Base-by-base conservation (phyloP, 2,797 vertebrate species). In the Aldrovandia affinis region DNA sequence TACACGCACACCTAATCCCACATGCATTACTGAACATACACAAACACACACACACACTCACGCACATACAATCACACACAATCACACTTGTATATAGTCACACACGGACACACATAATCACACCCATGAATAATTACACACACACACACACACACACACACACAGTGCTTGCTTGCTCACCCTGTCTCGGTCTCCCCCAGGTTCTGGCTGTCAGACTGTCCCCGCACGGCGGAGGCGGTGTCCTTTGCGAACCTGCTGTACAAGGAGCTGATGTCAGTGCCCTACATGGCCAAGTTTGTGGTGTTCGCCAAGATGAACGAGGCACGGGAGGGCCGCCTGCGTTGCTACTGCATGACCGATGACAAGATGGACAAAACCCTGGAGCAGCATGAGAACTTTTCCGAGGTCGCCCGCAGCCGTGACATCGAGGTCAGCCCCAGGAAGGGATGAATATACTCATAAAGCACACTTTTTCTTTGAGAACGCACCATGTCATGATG, bases 231-330 rank as follows among this genome's bases (percentile, higher is more conserved):
- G 0, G 98, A 99, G 88, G 98, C 96, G 0, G 97, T 99, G 90
- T 97, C 97, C 89, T 99, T 99, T 1, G 96, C 98, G 91, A 98
- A 97, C 1, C 88, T 96, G 92, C 92, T 99, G 85, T 99, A 99
- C 93, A 96, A 96, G 83, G 98, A 99, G 92, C 94, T 99, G 68
- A 97, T 97, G 0, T 93, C 97, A 0, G 97, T 99, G 78, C 98
- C 98, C 33, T 99, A 99, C 86, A 99, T 99, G 97, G 98, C 97
- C 89, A 99, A 98, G 89, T 99, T 99, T n/a, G 98, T 99, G 89
- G 96, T 99, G 83, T 99, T 99, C 61, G 98, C 98, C 86, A 99
- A 99, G 90, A 99, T 99, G 98, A 97, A 97, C 0, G 98, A 99
- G 82, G 95, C 93, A 0, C 95, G 98, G 1, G 98, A 99, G 84